Base-by-base conservation (phyloP, 2,888 invertebrate species). In the Lithophane semibrunnea region DNA sequence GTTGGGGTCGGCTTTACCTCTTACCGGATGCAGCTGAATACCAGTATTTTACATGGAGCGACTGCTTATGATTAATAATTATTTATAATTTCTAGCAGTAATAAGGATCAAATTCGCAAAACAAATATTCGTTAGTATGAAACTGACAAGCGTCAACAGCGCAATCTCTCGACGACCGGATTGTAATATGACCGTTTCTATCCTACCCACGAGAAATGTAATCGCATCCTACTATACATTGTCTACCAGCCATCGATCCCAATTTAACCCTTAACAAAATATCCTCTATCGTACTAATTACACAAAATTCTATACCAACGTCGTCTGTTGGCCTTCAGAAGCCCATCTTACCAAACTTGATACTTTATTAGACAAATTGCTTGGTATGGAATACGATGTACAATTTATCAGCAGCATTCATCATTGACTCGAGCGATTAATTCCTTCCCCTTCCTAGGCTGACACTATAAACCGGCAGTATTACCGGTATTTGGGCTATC, bases 401-500 rank as follows among this genome's bases (percentile, higher is more conserved):
- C 49, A 29, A 86, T 86, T 79, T 83, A 86, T 83, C 70, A 73
- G 29, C 4, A 3, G 13, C 13, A 79, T 73, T 37, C 10, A 72
- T 78, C 75, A 78, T 58, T 61, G 75, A 42, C 12, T n/a, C 12
- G 2, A 21, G 37, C 67, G 18, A 83, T 84, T 86, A 83, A 71
- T 84, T 60, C 21, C 67, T 66, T 9, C 71, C 60, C 56, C n/a
- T 63, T 1, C 4, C 16, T 21, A 21, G 61, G 56, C 18, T 69
- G 81, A 81, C 69, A 66, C 24, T 82, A 24, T 73, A 78, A 83
- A 70, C 56, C 54, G 4, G n/a, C 4, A 56, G 56, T 63, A 61
- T 58, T 13, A 3, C 21, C 24, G 12, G 29, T 7, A 77, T 66
- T 82, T 83, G 16, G 42, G 54, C 13, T 64, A 54, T 44, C 52